Base-by-base conservation (phyloP, 2,113 vertebrate genomes). In the Daubentonia madagascariensis region DNA sequence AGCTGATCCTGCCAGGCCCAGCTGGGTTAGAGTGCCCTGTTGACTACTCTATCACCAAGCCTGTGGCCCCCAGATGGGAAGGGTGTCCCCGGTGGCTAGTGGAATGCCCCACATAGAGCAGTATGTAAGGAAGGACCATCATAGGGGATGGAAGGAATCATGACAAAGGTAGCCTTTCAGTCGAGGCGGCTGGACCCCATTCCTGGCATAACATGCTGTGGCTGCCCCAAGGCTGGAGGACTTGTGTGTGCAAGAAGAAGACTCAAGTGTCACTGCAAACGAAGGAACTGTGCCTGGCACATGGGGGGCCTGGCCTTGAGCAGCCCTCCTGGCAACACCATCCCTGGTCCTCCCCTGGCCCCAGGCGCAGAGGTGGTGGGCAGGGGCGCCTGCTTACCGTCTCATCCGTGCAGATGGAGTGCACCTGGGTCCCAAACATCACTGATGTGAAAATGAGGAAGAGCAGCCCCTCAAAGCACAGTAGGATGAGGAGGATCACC, bases 391-490 rank as follows among this genome's bases (percentile, higher is more conserved):
- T 79, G 99, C 99, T 99, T 98, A 99, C 99, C 98, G 99, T 99
- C 99, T 99, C 99, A 17, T 99, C 99, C 1, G 99, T 98, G 97
- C 99, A 99, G 98, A 99, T 99, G 95, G 99, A 99, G 98, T 99
- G 99, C 96, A 99, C 99, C 98, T 99, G 99, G 30, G 99, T 99
- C 91, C 99, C 99, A 88, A 99, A 99, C 99, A 99, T 99, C 97
- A 99, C 99, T 0, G 99, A 99, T 0, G 99, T 99, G 99, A 99
- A 99, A 92, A 99, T 99, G 96, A 99, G 99, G 96, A 99, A 99
- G 9, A 99, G 99, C 80, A 99, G 99, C 14, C 99, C 99, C 98
- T 99, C 99, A 0, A 99, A 99, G 98, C 99, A 99, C 98, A 99
- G 98, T 81, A 99, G 99, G 98, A 99, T 99, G 98, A 99, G 99